Evolutionary conservation across 2,797 vertebrate genomes (phyloP), one percentile per base, ranked within the genome.

Genomic region (Crocidura indochinensis): DNA sequence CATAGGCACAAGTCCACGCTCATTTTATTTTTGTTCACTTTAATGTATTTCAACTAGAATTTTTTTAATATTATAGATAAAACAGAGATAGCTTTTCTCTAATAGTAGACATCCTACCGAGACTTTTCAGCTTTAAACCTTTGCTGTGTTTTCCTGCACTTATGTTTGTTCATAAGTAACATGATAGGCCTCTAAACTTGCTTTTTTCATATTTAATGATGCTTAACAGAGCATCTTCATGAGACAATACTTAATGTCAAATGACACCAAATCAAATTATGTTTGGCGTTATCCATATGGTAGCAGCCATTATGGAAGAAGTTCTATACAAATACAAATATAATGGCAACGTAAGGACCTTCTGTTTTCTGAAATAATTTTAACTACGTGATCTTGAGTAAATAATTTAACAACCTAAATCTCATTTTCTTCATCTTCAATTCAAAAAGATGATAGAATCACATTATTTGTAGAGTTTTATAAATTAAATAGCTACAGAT

Each of bases 131-230:
- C 22, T 84, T 20, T 68, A 87, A 29, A 46, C 27, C 73, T 86
- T 73, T 53, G 22, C 46, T 94, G n/a, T 81, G 24, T 84, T 93
- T 92, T 88, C 72, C 67, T 90, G 67, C 24, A 74, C 7, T 49
- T 81, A 73, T 73, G 27, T 65, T 95, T 87, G 47, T 74, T 53
- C 87, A 56, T 68, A 94, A 90, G 84, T 67, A 94, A 53, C 31
- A 75, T 82, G 90, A 87, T 84, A n/a, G 56, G n/a, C 53, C 56
- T 87, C 29, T 87, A 69, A 88, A 68, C 92, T 56, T 87, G 56
- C 19, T 65, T 94, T 93, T 22, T 65, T 94, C 91, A 60, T 94
- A 62, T 60, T 78, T 90, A 76, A 26, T 77, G 71, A 74, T 72
- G 24, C 31, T 87, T 87, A 90, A 72, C 7, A 64, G 83, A 83